Evolutionary conservation across 2,797 vertebrate genomes (phyloP).

Genomic region (Thamnophis elegans): DNA sequence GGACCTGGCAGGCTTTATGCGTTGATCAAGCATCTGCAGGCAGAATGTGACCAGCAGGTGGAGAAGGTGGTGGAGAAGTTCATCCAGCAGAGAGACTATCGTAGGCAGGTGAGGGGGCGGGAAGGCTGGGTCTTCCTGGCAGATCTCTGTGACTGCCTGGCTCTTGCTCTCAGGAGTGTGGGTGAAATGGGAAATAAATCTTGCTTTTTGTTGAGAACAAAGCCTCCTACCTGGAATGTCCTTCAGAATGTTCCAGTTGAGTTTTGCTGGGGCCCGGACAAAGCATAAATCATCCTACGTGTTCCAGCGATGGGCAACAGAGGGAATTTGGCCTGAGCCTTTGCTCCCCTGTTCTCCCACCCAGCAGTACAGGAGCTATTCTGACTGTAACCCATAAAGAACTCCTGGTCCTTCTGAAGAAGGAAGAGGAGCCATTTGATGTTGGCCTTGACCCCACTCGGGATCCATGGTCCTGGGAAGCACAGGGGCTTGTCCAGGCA

Average conservation of each 20-base stretch:
- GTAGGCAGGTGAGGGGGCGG: constrained; percentile 82
- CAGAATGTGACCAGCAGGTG: constrained; percentile 91
- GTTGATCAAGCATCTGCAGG: constrained; percentile 91
- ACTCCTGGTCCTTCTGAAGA: background rate
- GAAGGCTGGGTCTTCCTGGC: background rate
- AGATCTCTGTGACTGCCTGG: background rate
- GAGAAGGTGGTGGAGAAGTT: constrained; percentile 95
- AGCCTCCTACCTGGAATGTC: background rate
- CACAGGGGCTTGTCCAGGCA: background rate
- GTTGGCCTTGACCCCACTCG: background rate
- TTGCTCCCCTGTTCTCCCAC: background rate
- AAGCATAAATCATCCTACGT: background rate
- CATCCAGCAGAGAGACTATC: constrained; percentile 89
- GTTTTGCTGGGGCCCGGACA: background rate
- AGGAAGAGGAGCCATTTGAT: background rate
- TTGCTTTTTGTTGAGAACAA: background rate
- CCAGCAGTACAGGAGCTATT: background rate
- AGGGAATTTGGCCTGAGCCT: background rate
- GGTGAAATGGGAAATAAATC: background rate
- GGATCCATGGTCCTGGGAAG: background rate
- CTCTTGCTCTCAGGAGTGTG: background rate
- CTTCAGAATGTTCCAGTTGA: background rate
- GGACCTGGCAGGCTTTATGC: constrained; percentile 90
- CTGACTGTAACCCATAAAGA: background rate
- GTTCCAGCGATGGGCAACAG: background rate